Base-by-base conservation (phyloP, 1,140 invertebrate genomes). In the Drosophila auraria region DNA sequence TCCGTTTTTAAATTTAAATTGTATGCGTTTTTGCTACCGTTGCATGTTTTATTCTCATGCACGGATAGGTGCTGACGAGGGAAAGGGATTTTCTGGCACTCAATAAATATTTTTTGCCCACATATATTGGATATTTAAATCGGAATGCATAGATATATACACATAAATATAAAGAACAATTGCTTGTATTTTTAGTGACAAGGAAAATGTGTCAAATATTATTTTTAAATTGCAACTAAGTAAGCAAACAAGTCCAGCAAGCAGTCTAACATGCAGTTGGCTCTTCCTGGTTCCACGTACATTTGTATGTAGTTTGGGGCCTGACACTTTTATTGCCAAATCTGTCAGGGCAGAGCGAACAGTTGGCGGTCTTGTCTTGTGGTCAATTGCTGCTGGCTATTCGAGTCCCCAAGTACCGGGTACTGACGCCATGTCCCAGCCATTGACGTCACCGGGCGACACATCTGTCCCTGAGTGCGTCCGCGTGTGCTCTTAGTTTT, bases 271-370 rank as follows among this genome's bases (percentile, higher is more conserved):
- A 36, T 75, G 63, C 49, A 71, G 7, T 60, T 42, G 60, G 27
- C 33, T 25, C 50, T 76, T 69, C 56, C 66, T 77, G 33, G 23
- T 64, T 61, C 36, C 42, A 40, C 11, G 20, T 44, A 23, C 27
- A 38, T 14, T 5, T 38, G 4, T 38, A 38, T 38, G 6, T 27
- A 50, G 25, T 25, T 66, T 17, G 36, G 27, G 68, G 38, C n/a
- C 77, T 80, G 81, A 81, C 78, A 79, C 50, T 71, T 79, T 84
- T 90, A 89, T 90, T 84, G 86, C 73, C 81, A 80, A 74, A 20
- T 62, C 82, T 90, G 84, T 89, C 84, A 71, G 64, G 45, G 50
- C 54, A 57, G 25, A 25, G 64, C 30, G 69, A 82, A 60, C 84
- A 84, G 82, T 66, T 86, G 83, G 70, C 69, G 73, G 63, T 80